Conservation (phyloP, 1,140 invertebrate genomes). For the Cecropterus lyciades region DNA sequence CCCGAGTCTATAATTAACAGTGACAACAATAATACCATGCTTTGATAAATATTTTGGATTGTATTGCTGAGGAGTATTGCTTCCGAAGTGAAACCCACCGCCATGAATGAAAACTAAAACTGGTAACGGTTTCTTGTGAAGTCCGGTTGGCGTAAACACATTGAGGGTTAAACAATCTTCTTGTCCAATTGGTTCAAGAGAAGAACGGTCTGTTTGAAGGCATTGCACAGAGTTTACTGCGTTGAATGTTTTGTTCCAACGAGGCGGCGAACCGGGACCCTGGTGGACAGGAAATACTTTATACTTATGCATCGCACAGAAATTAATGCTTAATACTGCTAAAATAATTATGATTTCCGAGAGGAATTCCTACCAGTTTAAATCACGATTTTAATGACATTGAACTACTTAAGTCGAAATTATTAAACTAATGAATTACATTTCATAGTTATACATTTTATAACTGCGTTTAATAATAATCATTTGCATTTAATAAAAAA, state of each 20-base stretch:
- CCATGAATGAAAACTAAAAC: conserved; percentile 85
- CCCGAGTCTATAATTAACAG: conserved; percentile 59
- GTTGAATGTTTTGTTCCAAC: conserved; percentile 42
- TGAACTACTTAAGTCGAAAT: too few relatives aligned
- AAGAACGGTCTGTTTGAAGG: conserved; percentile 36
- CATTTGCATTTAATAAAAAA: too few relatives aligned
- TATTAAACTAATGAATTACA: too few relatives aligned
- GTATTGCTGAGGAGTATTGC: conserved; percentile 66
- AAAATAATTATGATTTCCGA: too few relatives aligned
- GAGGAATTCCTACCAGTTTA: too few relatives aligned
- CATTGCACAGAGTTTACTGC: conserved; percentile 46
- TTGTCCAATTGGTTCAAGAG: conserved; percentile 38
- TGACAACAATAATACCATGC: conserved; percentile 60
- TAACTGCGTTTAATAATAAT: too few relatives aligned
- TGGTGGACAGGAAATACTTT: conserved; percentile 23
- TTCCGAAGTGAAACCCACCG: conserved; percentile 75
- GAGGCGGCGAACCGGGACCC: conserved; percentile 43
- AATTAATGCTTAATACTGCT: background rate
- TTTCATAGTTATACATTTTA: too few relatives aligned
- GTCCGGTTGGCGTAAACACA: conserved; percentile 45
- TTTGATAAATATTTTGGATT: conserved; percentile 76
- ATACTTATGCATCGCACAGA: background rate
- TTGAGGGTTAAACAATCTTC: conserved; percentile 52
- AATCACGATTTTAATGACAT: too few relatives aligned
- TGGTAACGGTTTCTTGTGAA: conserved; percentile 45